Conservation (phyloP, 2,797 vertebrate species). For the Tokudaia muenninki region DNA sequence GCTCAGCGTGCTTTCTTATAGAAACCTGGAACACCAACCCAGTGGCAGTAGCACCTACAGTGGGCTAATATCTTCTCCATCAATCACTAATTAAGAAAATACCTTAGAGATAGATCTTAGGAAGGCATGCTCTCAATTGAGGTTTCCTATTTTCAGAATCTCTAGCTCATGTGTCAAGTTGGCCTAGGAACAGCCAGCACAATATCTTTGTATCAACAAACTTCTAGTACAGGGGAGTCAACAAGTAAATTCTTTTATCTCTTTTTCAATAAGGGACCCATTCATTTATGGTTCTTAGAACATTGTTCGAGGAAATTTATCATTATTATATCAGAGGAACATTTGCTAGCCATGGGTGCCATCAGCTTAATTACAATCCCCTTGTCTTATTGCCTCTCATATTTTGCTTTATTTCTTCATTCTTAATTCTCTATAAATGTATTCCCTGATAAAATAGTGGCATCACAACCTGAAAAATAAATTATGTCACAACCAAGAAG, state of each 20-base stretch:
- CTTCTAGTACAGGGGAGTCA: neutral
- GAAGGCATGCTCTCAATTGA: neutral
- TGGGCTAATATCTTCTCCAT: neutral
- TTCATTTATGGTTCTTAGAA: constrained; percentile 3
- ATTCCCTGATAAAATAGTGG: neutral
- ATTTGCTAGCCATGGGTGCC: neutral
- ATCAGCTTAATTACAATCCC: neutral
- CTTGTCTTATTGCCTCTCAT: neutral
- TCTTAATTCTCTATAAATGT: neutral
- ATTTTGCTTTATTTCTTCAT: neutral
- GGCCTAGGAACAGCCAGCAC: neutral
- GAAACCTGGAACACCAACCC: neutral
- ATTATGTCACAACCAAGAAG: neutral
- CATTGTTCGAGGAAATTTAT: neutral
- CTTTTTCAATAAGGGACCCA: neutral
- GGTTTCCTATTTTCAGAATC: too few relatives aligned
- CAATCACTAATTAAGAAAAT: neutral
- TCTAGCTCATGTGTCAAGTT: neutral
- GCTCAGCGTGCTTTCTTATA: neutral
- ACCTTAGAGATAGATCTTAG: neutral
- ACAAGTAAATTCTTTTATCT: neutral
- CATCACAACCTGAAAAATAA: neutral
- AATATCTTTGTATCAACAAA: neutral
- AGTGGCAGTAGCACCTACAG: neutral
- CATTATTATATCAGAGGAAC: neutral